phyloP scores from a whole-genome alignment of 2,888 invertebrate genomes.

The Ophonus ardosiacus region DNA sequence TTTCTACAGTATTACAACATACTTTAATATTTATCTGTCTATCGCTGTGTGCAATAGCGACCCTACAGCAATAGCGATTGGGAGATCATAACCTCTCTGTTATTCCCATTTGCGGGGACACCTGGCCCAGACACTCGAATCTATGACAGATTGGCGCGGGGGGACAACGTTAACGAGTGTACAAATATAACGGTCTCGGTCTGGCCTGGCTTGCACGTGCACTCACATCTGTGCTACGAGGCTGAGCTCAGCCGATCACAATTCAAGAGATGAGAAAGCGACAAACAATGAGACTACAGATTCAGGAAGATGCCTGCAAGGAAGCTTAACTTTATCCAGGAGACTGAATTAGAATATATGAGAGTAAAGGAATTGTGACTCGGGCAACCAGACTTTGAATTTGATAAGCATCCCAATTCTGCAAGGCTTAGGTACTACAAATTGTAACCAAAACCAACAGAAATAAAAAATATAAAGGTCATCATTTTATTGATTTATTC shows the following conservation, averaged over 20 bases:
- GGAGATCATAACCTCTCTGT: neutral
- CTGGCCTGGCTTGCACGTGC: conserved; percentile 20
- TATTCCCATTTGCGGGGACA: conserved; percentile 19
- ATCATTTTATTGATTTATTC: too few relatives aligned
- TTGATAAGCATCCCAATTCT: too few relatives aligned
- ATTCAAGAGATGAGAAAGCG: neutral
- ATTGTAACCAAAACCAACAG: too few relatives aligned
- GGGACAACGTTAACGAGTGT: conserved; percentile 19
- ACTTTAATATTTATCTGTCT: too few relatives aligned
- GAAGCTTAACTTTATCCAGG: neutral
- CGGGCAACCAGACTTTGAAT: too few relatives aligned
- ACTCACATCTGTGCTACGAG: conserved; percentile 16
- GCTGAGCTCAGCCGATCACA: conserved; percentile 13
- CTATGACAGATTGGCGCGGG: conserved; percentile 33
- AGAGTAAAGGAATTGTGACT: neutral
- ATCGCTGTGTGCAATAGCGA: too few relatives aligned
- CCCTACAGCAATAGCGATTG: neutral
- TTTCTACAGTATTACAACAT: too few relatives aligned
- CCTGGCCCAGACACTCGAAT: conserved; percentile 36
- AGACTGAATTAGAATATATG: neutral
- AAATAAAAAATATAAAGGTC: too few relatives aligned
- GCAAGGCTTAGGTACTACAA: too few relatives aligned
- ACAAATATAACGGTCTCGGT: conserved; percentile 42
- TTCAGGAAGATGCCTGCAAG: neutral
- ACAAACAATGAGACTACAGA: neutral